Base-by-base conservation (phyloP, 2,888 invertebrate species). In the Bellardia bayeri region DNA sequence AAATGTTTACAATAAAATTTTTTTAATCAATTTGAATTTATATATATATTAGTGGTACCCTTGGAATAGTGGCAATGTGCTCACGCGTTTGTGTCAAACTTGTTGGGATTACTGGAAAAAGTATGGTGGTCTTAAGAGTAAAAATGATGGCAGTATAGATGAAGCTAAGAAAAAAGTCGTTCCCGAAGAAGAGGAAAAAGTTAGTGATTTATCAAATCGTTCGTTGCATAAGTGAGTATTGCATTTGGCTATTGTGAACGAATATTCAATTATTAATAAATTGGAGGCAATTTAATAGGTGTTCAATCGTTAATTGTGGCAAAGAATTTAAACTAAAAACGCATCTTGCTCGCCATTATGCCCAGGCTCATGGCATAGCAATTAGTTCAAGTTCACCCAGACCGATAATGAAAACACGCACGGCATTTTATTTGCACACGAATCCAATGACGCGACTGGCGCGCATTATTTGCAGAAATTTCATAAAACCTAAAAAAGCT, bases 101-200 rank as follows among this genome's bases (percentile, higher is more conserved):
- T 99, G 99, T 94, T 99, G 99, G 99, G 96, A 96, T 88, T 99
- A 99, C 94, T 99, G 99, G 99, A 99, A 99, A 94, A 98, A 98
- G 94, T 99, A 98, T 94, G 99, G 99, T 83, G 99, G 99, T 87
- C 96, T 99, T 75, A 98, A 98, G 95, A 96, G 96, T 90, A 94
- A 95, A 89, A 94, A 91, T 66, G 94, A 94, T 54, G 94, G 94
- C 71, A 94, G 94, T 74, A 94, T 95, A 80, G 91, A 90, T 69
- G 93, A 93, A 49, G 87, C 90, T 69, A 94, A 94, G 87, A 95
- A 94, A 88, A 95, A 93, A 93, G 85, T 89, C 13, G 80, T 89
- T 4, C 85, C 91, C 78, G 91, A 92, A 14, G 91, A 93, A 68
- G 95, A 95, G 69, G 95, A 95, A 72, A 94, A 94, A 91, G 92